phyloP scores from a whole-genome alignment of 35 echinoderm and acorn worm genomes.

The Stichopus chloronotus region DNA sequence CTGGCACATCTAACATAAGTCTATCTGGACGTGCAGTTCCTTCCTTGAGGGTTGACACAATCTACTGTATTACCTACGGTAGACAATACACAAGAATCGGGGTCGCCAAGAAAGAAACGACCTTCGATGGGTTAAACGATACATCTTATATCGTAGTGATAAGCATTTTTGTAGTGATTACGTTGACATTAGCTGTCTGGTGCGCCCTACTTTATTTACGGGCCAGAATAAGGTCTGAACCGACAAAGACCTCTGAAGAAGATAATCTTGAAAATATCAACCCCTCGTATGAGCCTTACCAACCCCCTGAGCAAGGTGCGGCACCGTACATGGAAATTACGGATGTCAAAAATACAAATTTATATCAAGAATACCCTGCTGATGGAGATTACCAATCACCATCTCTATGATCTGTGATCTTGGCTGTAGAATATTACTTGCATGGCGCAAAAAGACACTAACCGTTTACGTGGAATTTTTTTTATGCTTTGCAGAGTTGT shows the following conservation, averaged over 20 bases:
- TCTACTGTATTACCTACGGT: neutral
- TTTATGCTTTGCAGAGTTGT: too few relatives aligned
- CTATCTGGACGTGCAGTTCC: neutral
- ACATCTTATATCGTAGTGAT: neutral
- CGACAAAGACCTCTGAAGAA: neutral
- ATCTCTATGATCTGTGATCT: too few relatives aligned
- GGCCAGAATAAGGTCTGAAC: neutral
- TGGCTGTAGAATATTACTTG: too few relatives aligned
- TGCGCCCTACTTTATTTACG: neutral
- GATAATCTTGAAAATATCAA: neutral
- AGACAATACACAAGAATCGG: neutral
- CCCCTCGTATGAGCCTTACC: neutral
- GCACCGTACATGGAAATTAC: neutral
- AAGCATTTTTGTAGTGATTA: neutral
- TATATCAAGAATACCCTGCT: too few relatives aligned
- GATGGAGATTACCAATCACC: too few relatives aligned
- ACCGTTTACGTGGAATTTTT: too few relatives aligned
- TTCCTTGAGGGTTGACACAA: neutral
- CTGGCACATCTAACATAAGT: neutral
- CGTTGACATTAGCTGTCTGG: neutral
- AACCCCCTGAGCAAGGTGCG: neutral
- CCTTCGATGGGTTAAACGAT: neutral
- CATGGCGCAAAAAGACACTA: too few relatives aligned
- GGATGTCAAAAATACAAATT: too few relatives aligned
- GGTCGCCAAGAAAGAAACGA: neutral